Conservation (phyloP, 2,888 invertebrate genomes). For the Pseudococcus viburni region DNA sequence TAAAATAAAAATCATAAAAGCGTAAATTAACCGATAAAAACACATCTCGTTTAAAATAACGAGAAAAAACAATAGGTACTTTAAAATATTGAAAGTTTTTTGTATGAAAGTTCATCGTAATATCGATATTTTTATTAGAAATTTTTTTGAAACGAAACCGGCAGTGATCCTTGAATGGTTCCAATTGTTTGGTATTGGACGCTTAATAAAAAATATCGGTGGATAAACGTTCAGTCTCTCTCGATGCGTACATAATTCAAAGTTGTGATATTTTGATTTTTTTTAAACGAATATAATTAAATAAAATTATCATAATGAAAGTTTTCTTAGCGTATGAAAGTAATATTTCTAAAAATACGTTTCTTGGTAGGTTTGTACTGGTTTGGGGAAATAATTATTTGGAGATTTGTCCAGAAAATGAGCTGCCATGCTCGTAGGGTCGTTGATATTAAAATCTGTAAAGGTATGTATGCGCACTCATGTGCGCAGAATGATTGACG, state of each 20-base stretch:
- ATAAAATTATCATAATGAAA: constrained; percentile 35
- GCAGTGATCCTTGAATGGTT: not conserved
- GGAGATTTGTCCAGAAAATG: too few species aligned
- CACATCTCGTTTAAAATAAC: constrained; percentile 8
- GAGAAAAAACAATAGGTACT: constrained; percentile 19
- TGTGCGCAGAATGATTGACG: not conserved
- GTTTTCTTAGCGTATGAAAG: constrained; percentile 20
- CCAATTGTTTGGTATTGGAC: not conserved
- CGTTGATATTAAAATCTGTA: too few species aligned
- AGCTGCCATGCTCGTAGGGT: too few species aligned
- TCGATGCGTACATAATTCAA: constrained; percentile 6
- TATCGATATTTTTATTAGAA: not conserved
- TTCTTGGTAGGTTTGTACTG: not conserved
- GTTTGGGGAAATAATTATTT: not conserved
- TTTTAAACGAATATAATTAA: constrained; percentile 14
- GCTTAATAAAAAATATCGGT: constrained; percentile 60
- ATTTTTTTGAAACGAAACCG: not conserved
- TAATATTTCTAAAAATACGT: constrained; percentile 2
- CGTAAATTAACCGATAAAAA: constrained; percentile 48
- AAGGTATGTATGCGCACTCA: too few species aligned
- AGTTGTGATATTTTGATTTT: constrained; percentile 50
- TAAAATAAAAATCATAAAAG: constrained; percentile 44
- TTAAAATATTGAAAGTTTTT: not conserved
- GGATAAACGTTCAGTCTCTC: constrained; percentile 64
- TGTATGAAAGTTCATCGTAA: constrained; percentile 10